Conservation (phyloP, 2,113 vertebrate species). For the Acanthisitta chloris region DNA sequence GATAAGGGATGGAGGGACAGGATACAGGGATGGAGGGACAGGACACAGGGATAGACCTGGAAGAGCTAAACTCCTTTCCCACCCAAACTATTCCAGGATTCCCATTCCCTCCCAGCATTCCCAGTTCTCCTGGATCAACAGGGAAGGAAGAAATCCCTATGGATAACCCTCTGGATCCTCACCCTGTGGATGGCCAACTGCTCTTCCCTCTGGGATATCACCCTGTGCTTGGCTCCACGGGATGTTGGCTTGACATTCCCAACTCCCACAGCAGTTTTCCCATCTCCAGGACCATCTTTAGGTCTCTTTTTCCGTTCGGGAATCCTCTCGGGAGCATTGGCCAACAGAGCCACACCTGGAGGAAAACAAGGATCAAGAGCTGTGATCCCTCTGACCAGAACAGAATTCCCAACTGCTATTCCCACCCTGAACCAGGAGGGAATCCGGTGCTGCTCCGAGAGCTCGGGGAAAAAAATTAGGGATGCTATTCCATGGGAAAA, state of each 20-base stretch:
- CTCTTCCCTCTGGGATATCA: slow-evolving; percentile 86
- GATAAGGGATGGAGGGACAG: no score
- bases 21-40: no score
- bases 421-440: no score
- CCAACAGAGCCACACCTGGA: slow-evolving; percentile 89
- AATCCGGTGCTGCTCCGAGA: no score
- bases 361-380: no score
- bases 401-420: no score
- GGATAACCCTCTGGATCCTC: background rate
- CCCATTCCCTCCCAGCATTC: background rate
- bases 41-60: no score
- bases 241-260: slow-evolving; percentile 76
- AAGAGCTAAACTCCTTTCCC: no score
- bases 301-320: slow-evolving; percentile 80
- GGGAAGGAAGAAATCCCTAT: no score
- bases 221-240: slow-evolving; percentile 80
- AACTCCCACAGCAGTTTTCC: slow-evolving; percentile 38
- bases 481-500: no score
- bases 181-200: slow-evolving; percentile 86
- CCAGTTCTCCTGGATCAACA: background rate
- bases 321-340: slow-evolving; percentile 88
- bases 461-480: no score
- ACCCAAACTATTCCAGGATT: background rate
- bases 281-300: slow-evolving; percentile 69
- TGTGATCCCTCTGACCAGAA: no score